Evolutionary conservation across 2,888 invertebrate species (phyloP), one percentile per base, ranked within the genome.

Genomic region (Lysandra coridon): DNA sequence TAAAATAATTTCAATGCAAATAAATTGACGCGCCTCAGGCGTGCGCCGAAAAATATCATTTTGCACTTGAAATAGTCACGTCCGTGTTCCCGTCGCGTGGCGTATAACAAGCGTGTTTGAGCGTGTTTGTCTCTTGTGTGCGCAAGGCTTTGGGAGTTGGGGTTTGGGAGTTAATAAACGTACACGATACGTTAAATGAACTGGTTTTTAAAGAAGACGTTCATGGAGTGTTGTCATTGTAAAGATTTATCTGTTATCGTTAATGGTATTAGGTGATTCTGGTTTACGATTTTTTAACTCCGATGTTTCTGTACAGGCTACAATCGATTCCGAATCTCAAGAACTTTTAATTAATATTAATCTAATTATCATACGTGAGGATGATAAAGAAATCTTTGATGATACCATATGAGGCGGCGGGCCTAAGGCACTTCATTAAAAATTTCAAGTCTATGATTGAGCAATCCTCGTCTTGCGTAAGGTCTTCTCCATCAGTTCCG

Each of bases 11-110:
- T 83, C 83, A 85, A 86, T 83, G 85, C 86, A 85, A 86, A 86
- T 85, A 86, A 86, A 87, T 85, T 86, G 85, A 83, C 84, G 85
- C 85, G 49, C 86, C 86, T 85, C 84, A 82, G 84, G 83, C 80
- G 83, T 57, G 78, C 44, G 79, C 81, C 83, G 84, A 84, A 84
- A 87, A 86, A 86, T 84, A 84, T 84, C 85, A 84, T 85, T 85
- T 85, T 81, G 80, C 83, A 81, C 83, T 83, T 81, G 81, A 84
- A 84, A 86, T 83, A 84, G 87, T 90, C 90, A 91, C 88, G 90
- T 88, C 84, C 84, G 84, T 79, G 80, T 75, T 75, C 78, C 40
- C 57, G 75, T 60, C 75, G 23, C 57, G 75, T 40, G 73, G 30
- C 33, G 79, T 53, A 40, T 87, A 87, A 87, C 86, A 86, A 87